phyloP scores from a whole-genome alignment of 2,888 invertebrate genomes.

The Megastigmus dorsalis region DNA sequence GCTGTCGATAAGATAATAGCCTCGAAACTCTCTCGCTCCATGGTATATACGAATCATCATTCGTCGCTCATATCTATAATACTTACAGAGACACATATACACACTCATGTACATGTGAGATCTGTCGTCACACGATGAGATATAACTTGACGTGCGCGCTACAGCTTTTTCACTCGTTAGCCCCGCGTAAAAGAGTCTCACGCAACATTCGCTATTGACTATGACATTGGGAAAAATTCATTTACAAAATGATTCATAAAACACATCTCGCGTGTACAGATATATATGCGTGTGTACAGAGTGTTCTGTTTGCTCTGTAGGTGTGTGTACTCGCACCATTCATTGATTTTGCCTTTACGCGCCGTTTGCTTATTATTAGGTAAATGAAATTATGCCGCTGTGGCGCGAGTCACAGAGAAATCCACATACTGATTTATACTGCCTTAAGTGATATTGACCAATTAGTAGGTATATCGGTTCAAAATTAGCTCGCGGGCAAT shows the following conservation, averaged over 20 bases:
- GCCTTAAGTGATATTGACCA: too few relatives aligned
- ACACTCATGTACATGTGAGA: too few relatives aligned
- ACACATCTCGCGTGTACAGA: neutral
- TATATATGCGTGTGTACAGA: neutral
- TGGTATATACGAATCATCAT: neutral
- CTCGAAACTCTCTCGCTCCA: neutral
- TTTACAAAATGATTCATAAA: neutral
- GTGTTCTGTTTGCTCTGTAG: neutral
- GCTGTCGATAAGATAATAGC: slow-evolving; percentile 40
- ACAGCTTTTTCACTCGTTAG: neutral
- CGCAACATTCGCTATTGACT: neutral
- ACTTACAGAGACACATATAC: too few relatives aligned
- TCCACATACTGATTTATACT: too few relatives aligned
- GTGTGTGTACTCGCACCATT: too few relatives aligned
- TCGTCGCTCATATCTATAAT: neutral
- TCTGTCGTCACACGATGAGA: neutral
- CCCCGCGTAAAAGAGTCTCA: neutral
- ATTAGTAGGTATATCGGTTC: too few relatives aligned
- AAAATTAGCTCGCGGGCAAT: too few relatives aligned
- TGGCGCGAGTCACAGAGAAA: too few relatives aligned
- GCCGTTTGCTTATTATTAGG: too few relatives aligned
- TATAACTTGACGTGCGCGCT: neutral
- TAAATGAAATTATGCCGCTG: too few relatives aligned
- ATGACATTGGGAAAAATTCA: neutral
- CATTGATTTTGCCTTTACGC: too few relatives aligned